Evolutionary conservation across 2,888 invertebrate species (phyloP), one percentile per base, ranked within the genome.

Genomic region (Thereva nobilitata): DNA sequence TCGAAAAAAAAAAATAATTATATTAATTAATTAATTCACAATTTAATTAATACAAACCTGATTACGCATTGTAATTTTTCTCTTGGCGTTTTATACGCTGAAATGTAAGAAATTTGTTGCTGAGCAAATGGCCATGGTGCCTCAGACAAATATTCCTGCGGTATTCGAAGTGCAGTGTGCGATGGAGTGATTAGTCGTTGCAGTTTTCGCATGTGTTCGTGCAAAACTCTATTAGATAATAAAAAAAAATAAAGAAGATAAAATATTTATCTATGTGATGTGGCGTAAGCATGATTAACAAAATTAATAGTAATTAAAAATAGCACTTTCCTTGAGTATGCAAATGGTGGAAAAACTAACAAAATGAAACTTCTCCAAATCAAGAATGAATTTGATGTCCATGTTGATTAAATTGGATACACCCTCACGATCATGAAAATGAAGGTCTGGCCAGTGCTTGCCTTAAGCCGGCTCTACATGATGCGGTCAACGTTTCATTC

Each of bases 121-220:
- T 97, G 97, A 49, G 97, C 97, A 75, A 95, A 93, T 41, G 93
- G 89, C 97, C 93, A 98, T 10, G 97, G 97, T 76, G 94, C 95
- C 76, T 97, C 97, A 76, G 91, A 90, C 76, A 92, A 88, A 77
- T 90, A 90, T 73, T 90, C 86, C 81, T 91, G 90, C 42, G 91
- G 91, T 73, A 95, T 92, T 76, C 89, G 83, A 67, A 93, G 82
- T 77, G 93, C 91, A 74, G 89, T 88, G 80, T 95, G 93, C 68
- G 87, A 85, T 4, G 93, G 93, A 12, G 89, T 89, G 47, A 95
- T 87, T 4, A 89, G 82, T 67, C 84, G 84, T 37, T 90, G 85
- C 76, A 97, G 83, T 75, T 93, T 92, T 61, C 88, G 87, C 75
- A 97, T 93, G 81, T 97, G 96, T 74, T 95, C 92, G 74, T 89